phyloP scores from a whole-genome alignment of 2,888 invertebrate species.

The Unio delphinus region DNA sequence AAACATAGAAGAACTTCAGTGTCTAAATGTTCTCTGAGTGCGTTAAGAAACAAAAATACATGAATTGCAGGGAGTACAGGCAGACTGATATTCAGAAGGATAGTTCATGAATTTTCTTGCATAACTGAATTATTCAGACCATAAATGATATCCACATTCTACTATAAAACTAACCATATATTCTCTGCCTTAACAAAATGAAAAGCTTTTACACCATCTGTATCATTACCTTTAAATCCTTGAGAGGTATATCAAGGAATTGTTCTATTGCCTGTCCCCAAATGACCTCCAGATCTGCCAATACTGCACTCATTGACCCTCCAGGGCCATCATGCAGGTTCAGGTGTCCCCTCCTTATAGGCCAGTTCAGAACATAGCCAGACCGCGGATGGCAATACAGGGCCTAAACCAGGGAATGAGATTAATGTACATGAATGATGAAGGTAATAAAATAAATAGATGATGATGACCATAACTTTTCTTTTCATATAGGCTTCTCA shows the following conservation, averaged over 20 bases:
- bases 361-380: conserved; percentile 90
- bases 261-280: conserved; percentile 87
- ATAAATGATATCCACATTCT: no score
- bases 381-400: conserved; percentile 73
- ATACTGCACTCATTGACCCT: conserved; percentile 86
- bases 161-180: no score
- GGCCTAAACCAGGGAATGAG: conserved; percentile 71
- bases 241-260: conserved; percentile 83
- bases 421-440: background rate
- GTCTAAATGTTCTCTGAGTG: background rate
- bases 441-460: background rate
- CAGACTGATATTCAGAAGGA: no score
- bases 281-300: conserved; percentile 89
- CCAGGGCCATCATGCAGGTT: conserved; percentile 88
- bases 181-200: background rate
- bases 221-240: conserved; percentile 72
- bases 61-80: no score
- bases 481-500: no score
- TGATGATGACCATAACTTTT: background rate
- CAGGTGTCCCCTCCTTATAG: conserved; percentile 88
- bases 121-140: no score
- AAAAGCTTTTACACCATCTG: background rate
- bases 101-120: no score
- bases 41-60: conserved; percentile 2
- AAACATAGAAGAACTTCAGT: conserved; percentile 67